Base-by-base conservation (phyloP, 1,140 invertebrate species). In the Sitobion miscanthi region DNA sequence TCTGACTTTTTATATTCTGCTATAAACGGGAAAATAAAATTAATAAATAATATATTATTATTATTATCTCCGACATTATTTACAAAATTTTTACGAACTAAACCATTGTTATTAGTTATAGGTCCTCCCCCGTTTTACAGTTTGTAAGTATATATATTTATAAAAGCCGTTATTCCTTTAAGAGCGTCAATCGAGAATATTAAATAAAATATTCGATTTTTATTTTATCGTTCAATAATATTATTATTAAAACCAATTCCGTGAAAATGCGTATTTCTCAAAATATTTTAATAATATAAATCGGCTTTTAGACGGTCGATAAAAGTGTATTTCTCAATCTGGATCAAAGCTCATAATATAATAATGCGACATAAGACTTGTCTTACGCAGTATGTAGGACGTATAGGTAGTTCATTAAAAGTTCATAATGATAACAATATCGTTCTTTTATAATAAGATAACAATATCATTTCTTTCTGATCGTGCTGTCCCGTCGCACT, bases 11-110 rank as follows among this genome's bases (percentile, higher is more conserved):
- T 83, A 21, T 35, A 52, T 52, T 54, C 8, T 38, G 77, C 21
- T 38, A 83, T 83, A 38, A 83, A 83, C 77, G 35, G 77, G 8
- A 83, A 83, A 77, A n/a, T 77, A 77, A 77, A 77, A 77, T n/a
- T 1, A n/a, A 83, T 83, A 38, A 82, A 83, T 83, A 83, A 21
- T 38, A 83, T 21, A 69, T 69, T 69, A 69, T 69, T 47, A 47
- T 47, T 47, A 47, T 47, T 69, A 69, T n/a, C 62, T 69, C 11
- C 11, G 30, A 69, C 11, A 69, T 69, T 69, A 69, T 69, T 69
- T 69, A n/a, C 11, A n/a, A n/a, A n/a, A 69, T 69, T n/a, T 69
- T 30, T 69, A 54, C 4, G 62, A n/a, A 69, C 30, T n/a, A 69
- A 69, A 69, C 30, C 11, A 69, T 77, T 77, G 30, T 69, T 69